Conservation (phyloP, 2,113 vertebrate species). For the Platichthys flesus region DNA sequence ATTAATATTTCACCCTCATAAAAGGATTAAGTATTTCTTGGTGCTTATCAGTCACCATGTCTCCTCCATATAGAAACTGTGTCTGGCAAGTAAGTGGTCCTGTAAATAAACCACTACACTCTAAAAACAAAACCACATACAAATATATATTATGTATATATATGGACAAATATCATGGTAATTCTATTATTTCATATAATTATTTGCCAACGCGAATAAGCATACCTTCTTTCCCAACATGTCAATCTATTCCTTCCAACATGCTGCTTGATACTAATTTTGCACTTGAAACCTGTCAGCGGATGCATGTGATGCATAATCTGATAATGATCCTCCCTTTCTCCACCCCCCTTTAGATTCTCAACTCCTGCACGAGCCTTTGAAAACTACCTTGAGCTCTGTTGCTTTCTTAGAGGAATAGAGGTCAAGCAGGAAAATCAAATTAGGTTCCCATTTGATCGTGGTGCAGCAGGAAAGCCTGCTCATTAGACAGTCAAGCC, state of each 20-base stretch:
- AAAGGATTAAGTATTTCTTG: neutral
- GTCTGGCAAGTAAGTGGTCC: neutral
- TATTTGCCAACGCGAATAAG: neutral
- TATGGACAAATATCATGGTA: neutral
- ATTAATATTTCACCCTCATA: too few relatives aligned
- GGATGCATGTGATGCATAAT: slow-evolving; percentile 4
- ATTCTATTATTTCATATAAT: too few relatives aligned
- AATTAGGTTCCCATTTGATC: slow-evolving; percentile 75
- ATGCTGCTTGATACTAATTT: neutral
- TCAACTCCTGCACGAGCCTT: slow-evolving; percentile 35
- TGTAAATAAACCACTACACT: neutral
- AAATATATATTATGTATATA: neutral
- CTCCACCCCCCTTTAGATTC: slow-evolving; percentile 21
- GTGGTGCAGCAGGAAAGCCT: slow-evolving; percentile 55
- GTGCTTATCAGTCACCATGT: neutral
- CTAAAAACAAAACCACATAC: too few relatives aligned
- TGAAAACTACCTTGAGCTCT: slow-evolving; percentile 55
- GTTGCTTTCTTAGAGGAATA: slow-evolving; percentile 63
- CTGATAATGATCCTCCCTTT: slow-evolving; percentile 42
- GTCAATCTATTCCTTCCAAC: neutral
- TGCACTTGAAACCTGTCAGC: neutral
- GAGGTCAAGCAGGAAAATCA: slow-evolving; percentile 77
- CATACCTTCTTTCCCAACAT: neutral
- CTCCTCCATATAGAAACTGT: neutral
- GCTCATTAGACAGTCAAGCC: slow-evolving; percentile 65